Percentiles rank a stretch among this genome's conserved stretches.
phyloP scores from a whole-genome alignment of 2,797 vertebrate species.

The Antennarius maculatus region DNA sequence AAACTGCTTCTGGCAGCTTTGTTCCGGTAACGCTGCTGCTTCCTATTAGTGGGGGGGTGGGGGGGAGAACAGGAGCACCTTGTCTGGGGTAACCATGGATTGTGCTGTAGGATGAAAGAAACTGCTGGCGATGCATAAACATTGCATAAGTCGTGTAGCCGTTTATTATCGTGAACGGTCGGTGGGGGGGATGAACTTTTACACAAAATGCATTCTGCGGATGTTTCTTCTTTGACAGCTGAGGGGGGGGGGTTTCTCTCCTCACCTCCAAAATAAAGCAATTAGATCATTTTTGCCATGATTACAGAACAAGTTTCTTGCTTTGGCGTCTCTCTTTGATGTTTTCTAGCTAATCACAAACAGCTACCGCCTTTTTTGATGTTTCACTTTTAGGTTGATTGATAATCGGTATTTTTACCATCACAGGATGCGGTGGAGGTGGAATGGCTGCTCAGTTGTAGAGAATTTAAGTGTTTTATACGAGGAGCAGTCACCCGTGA shows the following conservation, averaged over 20 bases:
- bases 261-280: slow-evolving; percentile 27
- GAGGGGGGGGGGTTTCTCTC: slow-evolving; percentile 2
- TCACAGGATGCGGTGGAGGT: not conserved
- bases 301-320: not conserved
- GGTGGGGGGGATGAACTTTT: slow-evolving; percentile 37
- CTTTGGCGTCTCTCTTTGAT: not conserved
- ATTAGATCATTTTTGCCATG: slow-evolving; percentile 18
- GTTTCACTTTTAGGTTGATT: slow-evolving; percentile 15
- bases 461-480: slow-evolving; percentile 70
- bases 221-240: slow-evolving; percentile 37
- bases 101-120: slow-evolving; percentile 21
- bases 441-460: slow-evolving; percentile 31
- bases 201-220: slow-evolving; percentile 34
- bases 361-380: not conserved
- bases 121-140: slow-evolving; percentile 39
- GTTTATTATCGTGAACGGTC: slow-evolving; percentile 54
- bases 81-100: slow-evolving; percentile 30
- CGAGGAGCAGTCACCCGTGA: slow-evolving; percentile 67
- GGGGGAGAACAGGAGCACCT: slow-evolving; percentile 34
- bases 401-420: slow-evolving; percentile 9
- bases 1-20: slow-evolving; percentile 35
- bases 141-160: slow-evolving; percentile 45
- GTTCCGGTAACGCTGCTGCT: slow-evolving; percentile 29
- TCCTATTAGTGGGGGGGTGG: slow-evolving; percentile 23
- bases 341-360: not conserved